Evolutionary conservation across 2,113 vertebrate species (phyloP).

Genomic region (Odobenus rosmarus): DNA sequence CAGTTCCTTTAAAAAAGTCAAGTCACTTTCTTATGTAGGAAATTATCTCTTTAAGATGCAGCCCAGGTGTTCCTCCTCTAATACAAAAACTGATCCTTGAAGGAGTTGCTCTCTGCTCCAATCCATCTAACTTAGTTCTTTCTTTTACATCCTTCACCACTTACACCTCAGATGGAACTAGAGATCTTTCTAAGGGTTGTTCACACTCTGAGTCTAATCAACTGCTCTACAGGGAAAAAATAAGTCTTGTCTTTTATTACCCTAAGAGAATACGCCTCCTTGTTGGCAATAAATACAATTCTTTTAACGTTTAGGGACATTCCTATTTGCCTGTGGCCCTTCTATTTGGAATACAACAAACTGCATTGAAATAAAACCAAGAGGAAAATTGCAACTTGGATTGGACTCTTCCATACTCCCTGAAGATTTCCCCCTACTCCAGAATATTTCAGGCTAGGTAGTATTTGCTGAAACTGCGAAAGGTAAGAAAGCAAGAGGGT

Average conservation of each 20-base stretch:
- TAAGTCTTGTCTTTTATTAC: background rate
- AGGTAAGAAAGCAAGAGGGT: background rate
- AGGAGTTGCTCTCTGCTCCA: background rate
- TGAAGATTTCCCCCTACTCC: background rate
- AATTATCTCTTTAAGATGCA: background rate
- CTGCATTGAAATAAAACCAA: constrained; percentile 32
- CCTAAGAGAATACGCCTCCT: background rate
- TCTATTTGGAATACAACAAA: background rate
- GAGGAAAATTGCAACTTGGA: background rate
- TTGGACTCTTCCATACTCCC: background rate
- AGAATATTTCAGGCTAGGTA: background rate
- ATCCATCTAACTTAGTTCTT: background rate
- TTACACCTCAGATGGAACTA: background rate
- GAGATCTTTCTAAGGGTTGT: background rate
- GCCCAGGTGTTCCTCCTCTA: background rate
- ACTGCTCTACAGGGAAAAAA: background rate
- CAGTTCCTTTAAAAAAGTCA: background rate
- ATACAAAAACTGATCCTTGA: background rate
- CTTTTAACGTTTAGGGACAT: background rate
- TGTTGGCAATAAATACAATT: background rate
- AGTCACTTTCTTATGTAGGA: background rate
- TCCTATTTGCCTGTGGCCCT: background rate
- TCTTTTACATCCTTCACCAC: background rate
- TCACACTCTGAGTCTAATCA: background rate
- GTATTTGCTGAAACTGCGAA: background rate